phyloP scores from a whole-genome alignment of 2,797 vertebrate species.

The Cryptoblepharus egeriae region DNA sequence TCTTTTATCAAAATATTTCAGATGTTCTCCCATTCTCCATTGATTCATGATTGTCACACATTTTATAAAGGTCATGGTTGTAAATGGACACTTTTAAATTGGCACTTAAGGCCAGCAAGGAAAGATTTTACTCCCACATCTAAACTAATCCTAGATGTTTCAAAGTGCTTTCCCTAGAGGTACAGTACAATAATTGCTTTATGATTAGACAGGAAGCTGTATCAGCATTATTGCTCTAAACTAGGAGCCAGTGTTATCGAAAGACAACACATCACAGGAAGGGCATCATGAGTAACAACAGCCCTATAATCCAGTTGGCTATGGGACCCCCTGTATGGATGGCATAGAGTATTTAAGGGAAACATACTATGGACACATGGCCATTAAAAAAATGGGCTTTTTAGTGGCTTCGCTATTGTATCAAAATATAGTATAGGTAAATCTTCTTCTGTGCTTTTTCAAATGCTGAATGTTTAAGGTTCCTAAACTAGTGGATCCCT shows the following conservation, averaged over 20 bases:
- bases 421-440: background rate
- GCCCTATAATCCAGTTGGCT: slow-evolving; percentile 76
- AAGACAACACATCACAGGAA: slow-evolving; percentile 84
- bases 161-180: slow-evolving; percentile 72
- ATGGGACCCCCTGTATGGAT: slow-evolving; percentile 49
- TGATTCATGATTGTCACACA: slow-evolving; percentile 19
- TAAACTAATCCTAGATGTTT: slow-evolving; percentile 61
- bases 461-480: background rate
- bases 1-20: background rate
- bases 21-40: slow-evolving; percentile 16
- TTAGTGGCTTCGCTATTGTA: background rate
- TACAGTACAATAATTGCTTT: slow-evolving; percentile 76
- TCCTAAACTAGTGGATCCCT: too few species aligned
- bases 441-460: background rate
- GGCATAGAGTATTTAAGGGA: background rate
- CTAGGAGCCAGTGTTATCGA: slow-evolving; percentile 83
- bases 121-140: slow-evolving; percentile 55
- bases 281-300: slow-evolving; percentile 75
- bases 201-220: slow-evolving; percentile 84
- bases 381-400: too few species aligned
- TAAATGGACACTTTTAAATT: background rate
- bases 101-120: slow-evolving; percentile 49
- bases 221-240: slow-evolving; percentile 81
- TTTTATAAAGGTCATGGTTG: too few species aligned
- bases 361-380: background rate